A percentile compares a stretch with the other conserved stretches of the same genome.
phyloP scores from a whole-genome alignment of 2,888 invertebrate species.

The Hypomecis punctinalis region DNA sequence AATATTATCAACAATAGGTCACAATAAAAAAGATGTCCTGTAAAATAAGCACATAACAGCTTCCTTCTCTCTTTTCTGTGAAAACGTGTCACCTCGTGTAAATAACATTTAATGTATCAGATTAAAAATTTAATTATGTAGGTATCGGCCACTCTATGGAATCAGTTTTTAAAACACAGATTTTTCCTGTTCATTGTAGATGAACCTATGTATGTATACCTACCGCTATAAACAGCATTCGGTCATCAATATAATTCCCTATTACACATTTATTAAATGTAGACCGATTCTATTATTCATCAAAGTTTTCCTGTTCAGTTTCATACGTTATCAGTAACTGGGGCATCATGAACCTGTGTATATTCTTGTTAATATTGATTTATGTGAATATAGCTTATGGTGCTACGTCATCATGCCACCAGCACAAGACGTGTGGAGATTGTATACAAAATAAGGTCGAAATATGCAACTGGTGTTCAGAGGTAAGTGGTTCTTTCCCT shows the following conservation, averaged over 20 bases:
- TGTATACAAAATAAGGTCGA: slow-evolving; percentile 59
- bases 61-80: too few species aligned
- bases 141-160: too few species aligned
- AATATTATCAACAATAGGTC: too few species aligned
- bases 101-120: too few species aligned
- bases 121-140: too few species aligned
- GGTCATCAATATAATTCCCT: slow-evolving; percentile 15
- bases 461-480: slow-evolving; percentile 66
- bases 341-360: slow-evolving; percentile 31
- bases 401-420: slow-evolving; percentile 36
- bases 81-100: too few species aligned
- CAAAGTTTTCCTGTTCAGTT: slow-evolving; percentile 1
- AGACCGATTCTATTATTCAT: not conserved
- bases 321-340: slow-evolving; percentile 1
- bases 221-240: not conserved
- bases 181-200: not conserved
- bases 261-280: slow-evolving; percentile 9
- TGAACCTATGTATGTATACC: not conserved
- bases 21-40: too few species aligned
- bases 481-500: slow-evolving; percentile 53
- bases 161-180: not conserved
- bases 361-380: slow-evolving; percentile 28
- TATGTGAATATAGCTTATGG: slow-evolving; percentile 27
- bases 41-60: too few species aligned
- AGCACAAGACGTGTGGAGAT: slow-evolving; percentile 56